Evolutionary conservation across 2,888 invertebrate species (phyloP), one percentile per base, ranked within the genome.

Genomic region (Leucoptera coffeella): DNA sequence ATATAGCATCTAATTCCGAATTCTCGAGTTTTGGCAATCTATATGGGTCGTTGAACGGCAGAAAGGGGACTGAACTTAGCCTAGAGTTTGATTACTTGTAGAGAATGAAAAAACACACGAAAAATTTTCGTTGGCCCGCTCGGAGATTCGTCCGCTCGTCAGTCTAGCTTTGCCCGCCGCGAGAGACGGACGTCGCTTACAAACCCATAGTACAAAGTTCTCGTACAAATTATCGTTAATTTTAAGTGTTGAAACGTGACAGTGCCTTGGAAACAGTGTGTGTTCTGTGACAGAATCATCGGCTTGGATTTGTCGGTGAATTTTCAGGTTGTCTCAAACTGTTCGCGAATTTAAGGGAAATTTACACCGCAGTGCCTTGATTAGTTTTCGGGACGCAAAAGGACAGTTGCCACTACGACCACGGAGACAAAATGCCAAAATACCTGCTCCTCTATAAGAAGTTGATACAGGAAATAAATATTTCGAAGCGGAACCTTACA

Each of bases 401-500:
- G n/a, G n/a, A n/a, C n/a, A n/a, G n/a, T n/a, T n/a, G n/a, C n/a
- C n/a, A n/a, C n/a, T n/a, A n/a, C n/a, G 50, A 51, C 32, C 44
- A 64, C 64, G 59, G 65, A 62, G 50, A 60, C 69, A 69, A 69
- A 69, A 69, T 69, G 69, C 60, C 62, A 64, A 61, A 59, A 54
- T 59, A 64, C 43, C 54, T 54, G 49, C 50, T 58, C 35, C 61
- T 57, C 41, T 69, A 61, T 49, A 69, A 65, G 57, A 69, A 67
- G 50, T 42, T 67, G 52, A 67, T 69, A 47, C 57, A 58, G 28
- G 67, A 69, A 53, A 43, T 69, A 32, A 67, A 69, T 40, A 67
- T 69, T 38, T 52, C 65, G 20, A 69, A 69, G 48, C 56, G 67
- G 49, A 67, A 65, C 46, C 57, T 65, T 33, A 69, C 61, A 27